Base-by-base conservation (phyloP, 2,113 vertebrate genomes). In the Meriones unguiculatus region DNA sequence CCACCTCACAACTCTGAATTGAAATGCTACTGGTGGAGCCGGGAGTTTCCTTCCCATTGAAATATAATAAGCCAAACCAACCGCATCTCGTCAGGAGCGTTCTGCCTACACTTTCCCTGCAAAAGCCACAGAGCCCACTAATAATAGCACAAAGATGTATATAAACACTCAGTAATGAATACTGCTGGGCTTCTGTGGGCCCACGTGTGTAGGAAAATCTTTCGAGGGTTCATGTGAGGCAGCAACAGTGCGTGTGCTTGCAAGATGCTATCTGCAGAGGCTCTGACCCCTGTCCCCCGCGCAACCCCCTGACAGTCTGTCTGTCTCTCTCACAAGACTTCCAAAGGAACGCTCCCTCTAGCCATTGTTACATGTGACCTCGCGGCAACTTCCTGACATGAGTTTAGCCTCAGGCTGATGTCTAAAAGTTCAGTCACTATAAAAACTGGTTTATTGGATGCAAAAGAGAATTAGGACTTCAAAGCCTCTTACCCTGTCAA, bases 401-500 rank as follows among this genome's bases (percentile, higher is more conserved):
- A 91, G 94, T 95, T 98, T 97, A 97, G 97, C 98, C 97, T 97
- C 94, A 95, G 96, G 97, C 93, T 97, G 89, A 96, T 88, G 95
- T 98, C 97, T 97, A 96, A 95, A 98, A 98, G 95, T 97, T 97
- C 96, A 98, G 92, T 90, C 94, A 95, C 96, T 97, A 98, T 85
- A 97, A 98, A 98, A 98, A 77, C 0, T 50, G 96, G 94, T 97
- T 98, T 98, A 98, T 94, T 98, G 98, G 96, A 98, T 97, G 97
- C 94, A 98, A 98, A 97, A 98, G 98, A 98, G 98, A 98, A 98
- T 97, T 95, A 97, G 96, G 94, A 98, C 98, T 98, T 98, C 98
- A 98, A 98, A 98, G 98, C 93, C 86, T 87, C 97, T 95, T 95
- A 97, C 95, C 97, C 95, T 98, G 98, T 98, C 98, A 98, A 84